Conservation (phyloP, 2,113 vertebrate genomes). For the Syngnathus typhle region DNA sequence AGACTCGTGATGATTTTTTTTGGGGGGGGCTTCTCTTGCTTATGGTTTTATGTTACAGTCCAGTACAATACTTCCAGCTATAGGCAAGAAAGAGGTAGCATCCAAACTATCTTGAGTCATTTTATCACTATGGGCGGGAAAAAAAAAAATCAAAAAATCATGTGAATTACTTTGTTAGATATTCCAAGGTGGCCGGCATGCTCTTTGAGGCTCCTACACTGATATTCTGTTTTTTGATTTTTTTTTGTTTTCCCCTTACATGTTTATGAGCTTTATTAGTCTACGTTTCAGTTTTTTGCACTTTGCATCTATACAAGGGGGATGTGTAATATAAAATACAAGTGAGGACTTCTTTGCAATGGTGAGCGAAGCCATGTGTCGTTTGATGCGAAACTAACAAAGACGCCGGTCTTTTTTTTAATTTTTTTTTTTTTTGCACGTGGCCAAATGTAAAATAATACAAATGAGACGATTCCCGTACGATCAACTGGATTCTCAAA, state of each 20-base stretch:
- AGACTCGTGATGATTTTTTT: conserved; percentile 86
- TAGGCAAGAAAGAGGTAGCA: conserved; percentile 87
- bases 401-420: conserved; percentile 48
- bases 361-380: conserved; percentile 48
- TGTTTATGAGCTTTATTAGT: conserved; percentile 80
- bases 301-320: conserved; percentile 92
- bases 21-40: background rate
- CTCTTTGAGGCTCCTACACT: conserved; percentile 82
- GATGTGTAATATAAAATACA: conserved; percentile 89
- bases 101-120: conserved; percentile 85
- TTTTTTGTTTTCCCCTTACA: conserved; percentile 43
- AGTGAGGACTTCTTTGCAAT: conserved; percentile 63
- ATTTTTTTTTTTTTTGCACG: conserved; percentile 40
- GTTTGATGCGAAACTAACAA: conserved; percentile 53
- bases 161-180: conserved; percentile 93
- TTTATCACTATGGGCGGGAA: conserved; percentile 45
- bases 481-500: conserved; percentile 9
- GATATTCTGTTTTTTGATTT: conserved; percentile 69
- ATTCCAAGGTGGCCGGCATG: conserved; percentile 89
- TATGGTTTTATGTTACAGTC: conserved; percentile 65
- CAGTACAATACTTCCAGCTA: conserved; percentile 87
- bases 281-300: conserved; percentile 87
- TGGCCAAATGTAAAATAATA: conserved; percentile 16
- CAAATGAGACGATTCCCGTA: conserved; percentile 2
- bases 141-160: conserved; percentile 62